These are phyloP conservation scores for Crocuta crocuta DNA, from an alignment of 2,113 vertebrate species.

Conservation along the genomic window DNA sequence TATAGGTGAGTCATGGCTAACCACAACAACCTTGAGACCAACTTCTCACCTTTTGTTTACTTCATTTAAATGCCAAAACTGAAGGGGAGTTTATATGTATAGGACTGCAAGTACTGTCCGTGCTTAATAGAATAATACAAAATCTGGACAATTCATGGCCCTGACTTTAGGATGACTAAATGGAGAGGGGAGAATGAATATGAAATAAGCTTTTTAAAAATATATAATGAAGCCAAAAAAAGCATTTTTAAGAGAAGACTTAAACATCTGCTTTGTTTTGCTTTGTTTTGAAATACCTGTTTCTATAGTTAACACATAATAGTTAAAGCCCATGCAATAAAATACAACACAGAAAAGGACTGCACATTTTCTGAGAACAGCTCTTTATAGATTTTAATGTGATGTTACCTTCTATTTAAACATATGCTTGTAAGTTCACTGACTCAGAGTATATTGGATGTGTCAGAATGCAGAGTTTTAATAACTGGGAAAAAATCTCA, in stretches of 20 bases:
- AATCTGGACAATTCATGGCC: neutral
- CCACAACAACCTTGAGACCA: neutral
- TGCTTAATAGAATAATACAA: conserved; percentile 63
- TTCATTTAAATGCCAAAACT: neutral
- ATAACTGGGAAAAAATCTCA: conserved; percentile 82
- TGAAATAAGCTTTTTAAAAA: neutral
- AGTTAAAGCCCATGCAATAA: conserved; percentile 56
- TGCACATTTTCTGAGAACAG: conserved; percentile 44
- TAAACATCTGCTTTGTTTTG: neutral
- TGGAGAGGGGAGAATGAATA: neutral
- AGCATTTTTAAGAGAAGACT: neutral
- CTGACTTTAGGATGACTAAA: conserved; percentile 18
- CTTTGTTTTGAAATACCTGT: conserved; percentile 56
- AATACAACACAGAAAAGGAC: conserved; percentile 58
- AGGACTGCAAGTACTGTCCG: neutral
- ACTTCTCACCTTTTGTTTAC: neutral
- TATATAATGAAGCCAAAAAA: neutral
- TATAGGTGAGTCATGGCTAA: neutral
- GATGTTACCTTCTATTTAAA: conserved; percentile 76
- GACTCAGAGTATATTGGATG: conserved; percentile 59
- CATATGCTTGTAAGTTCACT: conserved; percentile 69
- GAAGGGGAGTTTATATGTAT: conserved; percentile 48
- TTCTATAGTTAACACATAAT: conserved; percentile 20
- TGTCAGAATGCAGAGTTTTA: conserved; percentile 81
- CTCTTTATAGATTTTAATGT: conserved; percentile 51